These are phyloP conservation scores for Atherix ibis DNA, from an alignment of 2,888 invertebrate species.

Conservation along the genomic window DNA sequence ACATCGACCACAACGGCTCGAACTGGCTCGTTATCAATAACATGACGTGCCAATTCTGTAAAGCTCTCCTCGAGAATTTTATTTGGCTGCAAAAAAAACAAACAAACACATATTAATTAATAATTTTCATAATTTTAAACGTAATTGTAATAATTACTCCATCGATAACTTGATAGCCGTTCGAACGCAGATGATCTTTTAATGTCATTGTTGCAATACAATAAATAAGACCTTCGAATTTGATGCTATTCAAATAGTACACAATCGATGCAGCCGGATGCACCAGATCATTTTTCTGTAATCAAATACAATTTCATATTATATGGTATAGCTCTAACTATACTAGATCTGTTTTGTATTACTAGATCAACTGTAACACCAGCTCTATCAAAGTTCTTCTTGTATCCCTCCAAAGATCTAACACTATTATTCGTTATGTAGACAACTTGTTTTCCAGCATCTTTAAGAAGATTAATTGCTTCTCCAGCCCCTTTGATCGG, in stretches of 20 bases:
- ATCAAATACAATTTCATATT: background rate
- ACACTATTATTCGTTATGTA: slow-evolving; percentile 34
- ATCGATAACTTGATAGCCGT: slow-evolving; percentile 31
- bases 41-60: slow-evolving; percentile 19
- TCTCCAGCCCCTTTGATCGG: slow-evolving; percentile 24
- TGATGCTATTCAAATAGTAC: slow-evolving; percentile 32
- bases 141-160: too few species aligned
- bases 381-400: slow-evolving; percentile 15
- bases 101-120: background rate
- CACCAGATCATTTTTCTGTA: slow-evolving; percentile 18
- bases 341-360: slow-evolving; percentile 1
- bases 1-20: slow-evolving; percentile 37
- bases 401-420: slow-evolving; percentile 17
- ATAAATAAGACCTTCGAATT: slow-evolving; percentile 35
- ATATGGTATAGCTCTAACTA: background rate
- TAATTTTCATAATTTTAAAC: background rate
- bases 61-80: slow-evolving; percentile 14
- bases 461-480: slow-evolving; percentile 24
- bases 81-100: slow-evolving; percentile 11
- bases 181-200: slow-evolving; percentile 24
- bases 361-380: slow-evolving; percentile 20
- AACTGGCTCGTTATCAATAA: slow-evolving; percentile 22
- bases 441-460: slow-evolving; percentile 29
- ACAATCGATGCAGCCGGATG: slow-evolving; percentile 32
- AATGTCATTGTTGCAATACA: slow-evolving; percentile 28